A percentile compares a stretch with the other conserved stretches of the same genome.
Conservation (phyloP, 2,113 vertebrate genomes). For the Gasterosteus nipponicus region DNA sequence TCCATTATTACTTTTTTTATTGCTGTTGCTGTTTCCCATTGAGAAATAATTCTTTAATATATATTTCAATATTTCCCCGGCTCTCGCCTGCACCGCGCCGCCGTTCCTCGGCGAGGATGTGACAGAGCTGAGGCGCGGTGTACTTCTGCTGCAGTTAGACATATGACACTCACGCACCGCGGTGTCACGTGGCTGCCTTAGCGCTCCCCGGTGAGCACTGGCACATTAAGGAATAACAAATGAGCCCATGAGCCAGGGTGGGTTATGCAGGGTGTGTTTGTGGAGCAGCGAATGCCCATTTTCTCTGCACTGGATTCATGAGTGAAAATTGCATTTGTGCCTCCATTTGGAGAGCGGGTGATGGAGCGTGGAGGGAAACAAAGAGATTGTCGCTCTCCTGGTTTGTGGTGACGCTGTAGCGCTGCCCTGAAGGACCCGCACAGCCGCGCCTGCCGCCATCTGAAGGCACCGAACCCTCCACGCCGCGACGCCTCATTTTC, state of each 20-base stretch:
- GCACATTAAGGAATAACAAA: constrained; percentile 81
- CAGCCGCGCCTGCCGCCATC: constrained; percentile 61
- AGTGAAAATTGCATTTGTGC: constrained; percentile 77
- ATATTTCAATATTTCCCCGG: constrained; percentile 75
- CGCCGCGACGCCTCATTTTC: no score
- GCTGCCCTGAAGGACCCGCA: constrained; percentile 51
- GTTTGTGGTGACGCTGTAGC: constrained; percentile 55
- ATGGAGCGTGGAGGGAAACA: constrained; percentile 65
- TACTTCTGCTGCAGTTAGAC: constrained; percentile 65
- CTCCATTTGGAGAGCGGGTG: constrained; percentile 74
- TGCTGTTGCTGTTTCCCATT: constrained; percentile 75
- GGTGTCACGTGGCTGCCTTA: constrained; percentile 65
- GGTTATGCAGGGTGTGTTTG: constrained; percentile 75
- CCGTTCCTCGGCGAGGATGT: constrained; percentile 46
- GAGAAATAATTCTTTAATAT: constrained; percentile 81
- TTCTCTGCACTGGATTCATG: constrained; percentile 74
- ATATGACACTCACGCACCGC: constrained; percentile 41
- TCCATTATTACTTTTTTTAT: constrained; percentile 78
- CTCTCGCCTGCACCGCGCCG: constrained; percentile 47
- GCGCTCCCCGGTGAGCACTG: constrained; percentile 69
- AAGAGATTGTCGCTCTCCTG: constrained; percentile 59
- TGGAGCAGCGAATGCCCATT: constrained; percentile 68
- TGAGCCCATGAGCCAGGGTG: constrained; percentile 72
- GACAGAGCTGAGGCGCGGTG: constrained; percentile 45
- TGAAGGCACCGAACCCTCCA: constrained; percentile 17